phyloP scores from a whole-genome alignment of 2,797 vertebrate genomes.

The Tapirus indicus region DNA sequence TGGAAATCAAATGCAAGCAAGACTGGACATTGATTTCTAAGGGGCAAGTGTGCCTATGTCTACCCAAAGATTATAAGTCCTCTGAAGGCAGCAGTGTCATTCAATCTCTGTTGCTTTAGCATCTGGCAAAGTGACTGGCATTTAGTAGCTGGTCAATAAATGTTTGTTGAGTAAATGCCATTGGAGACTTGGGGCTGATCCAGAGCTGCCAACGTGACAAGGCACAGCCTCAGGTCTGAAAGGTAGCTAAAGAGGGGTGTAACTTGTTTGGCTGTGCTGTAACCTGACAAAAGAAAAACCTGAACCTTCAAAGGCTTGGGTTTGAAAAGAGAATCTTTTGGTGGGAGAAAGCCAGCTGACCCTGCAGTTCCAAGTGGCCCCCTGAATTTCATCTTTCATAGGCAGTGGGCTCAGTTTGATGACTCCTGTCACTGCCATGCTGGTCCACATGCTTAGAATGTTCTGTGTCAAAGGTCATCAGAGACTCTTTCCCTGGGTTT shows the following conservation, averaged over 20 bases:
- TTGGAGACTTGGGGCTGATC: background rate
- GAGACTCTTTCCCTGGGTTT: background rate
- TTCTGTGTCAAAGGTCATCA: background rate
- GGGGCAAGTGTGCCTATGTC: background rate
- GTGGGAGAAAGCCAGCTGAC: background rate
- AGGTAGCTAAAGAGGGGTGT: background rate
- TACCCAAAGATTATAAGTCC: background rate
- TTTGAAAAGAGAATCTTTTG: background rate
- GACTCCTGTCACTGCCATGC: background rate
- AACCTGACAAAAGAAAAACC: background rate
- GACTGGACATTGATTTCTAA: background rate
- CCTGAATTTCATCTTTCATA: background rate
- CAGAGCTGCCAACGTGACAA: background rate
- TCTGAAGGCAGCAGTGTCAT: background rate
- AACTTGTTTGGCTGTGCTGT: background rate
- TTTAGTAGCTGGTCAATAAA: background rate
- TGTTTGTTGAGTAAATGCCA: background rate
- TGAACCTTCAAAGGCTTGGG: background rate
- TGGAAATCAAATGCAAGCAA: background rate
- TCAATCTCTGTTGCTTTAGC: background rate
- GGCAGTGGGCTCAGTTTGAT: background rate
- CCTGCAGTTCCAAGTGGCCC: background rate
- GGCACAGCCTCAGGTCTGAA: background rate
- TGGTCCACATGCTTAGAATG: background rate
- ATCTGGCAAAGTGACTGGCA: background rate